Evolutionary conservation across 2,113 vertebrate genomes (phyloP).

Genomic region (Puffinus mauretanicus): DNA sequence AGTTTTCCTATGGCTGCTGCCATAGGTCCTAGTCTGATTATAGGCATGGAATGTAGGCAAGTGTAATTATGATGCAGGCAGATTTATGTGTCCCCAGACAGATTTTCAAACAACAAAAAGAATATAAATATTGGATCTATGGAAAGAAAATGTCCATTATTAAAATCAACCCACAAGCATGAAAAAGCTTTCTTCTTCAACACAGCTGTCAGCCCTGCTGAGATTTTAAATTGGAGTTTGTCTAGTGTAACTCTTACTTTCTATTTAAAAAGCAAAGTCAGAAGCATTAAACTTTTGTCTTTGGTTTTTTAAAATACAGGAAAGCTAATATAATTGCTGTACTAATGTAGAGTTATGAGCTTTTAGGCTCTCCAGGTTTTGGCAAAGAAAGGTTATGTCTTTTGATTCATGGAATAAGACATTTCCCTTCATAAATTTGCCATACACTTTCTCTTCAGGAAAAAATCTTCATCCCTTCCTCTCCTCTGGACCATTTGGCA

Average conservation of each 20-base stretch:
- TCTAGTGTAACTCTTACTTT: constrained; percentile 23
- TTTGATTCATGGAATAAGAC: neutral
- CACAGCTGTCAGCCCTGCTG: neutral
- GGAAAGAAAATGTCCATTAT: constrained; percentile 19
- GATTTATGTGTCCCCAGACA: neutral
- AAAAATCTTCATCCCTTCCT: neutral
- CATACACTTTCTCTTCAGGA: neutral
- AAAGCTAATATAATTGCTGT: constrained; percentile 14
- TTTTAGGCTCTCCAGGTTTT: neutral
- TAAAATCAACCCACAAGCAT: constrained; percentile 11
- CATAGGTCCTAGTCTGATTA: neutral
- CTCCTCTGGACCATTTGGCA: neutral
- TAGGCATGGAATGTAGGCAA: neutral
- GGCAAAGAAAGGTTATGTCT: neutral
- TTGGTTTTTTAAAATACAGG: neutral
- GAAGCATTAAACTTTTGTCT: constrained; percentile 5
- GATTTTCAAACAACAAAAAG: constrained; percentile 23
- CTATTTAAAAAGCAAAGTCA: constrained; percentile 30
- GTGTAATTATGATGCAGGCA: constrained; percentile 25
- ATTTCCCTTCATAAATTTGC: neutral
- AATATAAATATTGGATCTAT: constrained; percentile 21
- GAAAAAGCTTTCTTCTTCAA: constrained; percentile 29
- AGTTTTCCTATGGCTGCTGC: neutral
- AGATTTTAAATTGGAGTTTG: constrained; percentile 48
- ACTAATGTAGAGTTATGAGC: constrained; percentile 1